Conservation (phyloP, 53 echinoderm and acorn worm species). For the Echinarachnius parma region DNA sequence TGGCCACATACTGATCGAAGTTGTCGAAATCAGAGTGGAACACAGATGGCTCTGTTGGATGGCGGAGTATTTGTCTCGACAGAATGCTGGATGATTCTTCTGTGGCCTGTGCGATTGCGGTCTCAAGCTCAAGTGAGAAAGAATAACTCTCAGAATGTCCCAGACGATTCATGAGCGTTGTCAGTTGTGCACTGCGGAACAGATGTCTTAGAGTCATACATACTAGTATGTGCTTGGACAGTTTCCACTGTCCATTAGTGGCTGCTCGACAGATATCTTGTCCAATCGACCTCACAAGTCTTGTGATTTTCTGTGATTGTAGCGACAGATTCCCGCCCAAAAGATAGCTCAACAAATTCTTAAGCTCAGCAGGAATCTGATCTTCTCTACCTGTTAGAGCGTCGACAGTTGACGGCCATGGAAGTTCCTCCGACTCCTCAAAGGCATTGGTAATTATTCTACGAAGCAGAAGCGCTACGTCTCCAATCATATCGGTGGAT, state of each 20-base stretch:
- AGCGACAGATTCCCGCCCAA: no score
- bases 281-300: no score
- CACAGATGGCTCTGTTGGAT: constrained; percentile 15
- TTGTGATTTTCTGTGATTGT: no score
- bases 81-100: constrained; percentile 41
- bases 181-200: constrained; percentile 59
- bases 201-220: constrained; percentile 56
- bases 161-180: constrained; percentile 41
- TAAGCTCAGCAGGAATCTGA: no score
- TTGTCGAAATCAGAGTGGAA: constrained; percentile 65
- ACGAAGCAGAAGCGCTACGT: constrained; percentile 26
- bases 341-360: no score
- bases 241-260: constrained; percentile 52
- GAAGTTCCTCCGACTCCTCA: constrained; percentile 10
- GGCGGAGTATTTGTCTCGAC: constrained; percentile 46
- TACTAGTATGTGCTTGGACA: constrained; percentile 65
- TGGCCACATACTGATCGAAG: constrained; percentile 18
- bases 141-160: constrained; percentile 60
- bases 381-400: no score
- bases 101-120: constrained; percentile 43
- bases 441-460: constrained; percentile 25
- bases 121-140: constrained; percentile 57
- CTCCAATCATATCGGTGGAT: background rate
- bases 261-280: constrained; percentile 57
- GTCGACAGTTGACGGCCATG: constrained; percentile 26